These are phyloP conservation scores for Chlorospingus flavigularis DNA, from an alignment of 2,797 vertebrate genomes.

Conservation along the genomic window DNA sequence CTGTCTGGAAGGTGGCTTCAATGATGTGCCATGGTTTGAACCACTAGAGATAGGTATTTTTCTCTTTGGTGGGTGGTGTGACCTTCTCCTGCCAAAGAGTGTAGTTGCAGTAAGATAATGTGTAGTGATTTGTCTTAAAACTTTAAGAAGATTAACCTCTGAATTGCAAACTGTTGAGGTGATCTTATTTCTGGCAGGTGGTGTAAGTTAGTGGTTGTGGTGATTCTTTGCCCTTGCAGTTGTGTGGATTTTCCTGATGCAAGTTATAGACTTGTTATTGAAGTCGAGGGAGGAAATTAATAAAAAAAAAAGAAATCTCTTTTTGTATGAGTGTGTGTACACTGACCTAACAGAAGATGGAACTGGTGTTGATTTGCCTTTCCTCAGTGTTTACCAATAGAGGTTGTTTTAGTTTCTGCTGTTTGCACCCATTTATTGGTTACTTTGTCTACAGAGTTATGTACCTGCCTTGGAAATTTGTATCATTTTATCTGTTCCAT, in stretches of 20 bases:
- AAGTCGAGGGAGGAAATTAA: not conserved
- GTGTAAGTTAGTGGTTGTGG: not conserved
- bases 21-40: not conserved
- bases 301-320: not conserved
- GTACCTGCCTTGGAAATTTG: not conserved
- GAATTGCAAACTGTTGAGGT: not conserved
- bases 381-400: not conserved
- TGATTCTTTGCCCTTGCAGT: not conserved
- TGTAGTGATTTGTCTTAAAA: not conserved
- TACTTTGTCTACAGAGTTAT: not conserved
- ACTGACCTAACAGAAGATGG: not conserved
- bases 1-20: not conserved
- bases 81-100: not conserved
- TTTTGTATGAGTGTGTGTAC: not conserved
- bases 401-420: not conserved
- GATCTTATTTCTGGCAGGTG: slow-evolving; percentile 13
- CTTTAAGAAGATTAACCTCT: slow-evolving; percentile 6
- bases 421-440: not conserved
- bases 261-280: accelerated
- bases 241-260: not conserved
- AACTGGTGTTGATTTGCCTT: not conserved
- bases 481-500: not conserved
- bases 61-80: not conserved
- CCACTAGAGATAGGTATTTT: not conserved
- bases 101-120: not conserved